A percentile compares a stretch with the other conserved stretches of the same genome.
These are phyloP conservation scores for Zootoca vivipara DNA, from an alignment of 2,113 vertebrate genomes.

Conservation along the genomic window DNA sequence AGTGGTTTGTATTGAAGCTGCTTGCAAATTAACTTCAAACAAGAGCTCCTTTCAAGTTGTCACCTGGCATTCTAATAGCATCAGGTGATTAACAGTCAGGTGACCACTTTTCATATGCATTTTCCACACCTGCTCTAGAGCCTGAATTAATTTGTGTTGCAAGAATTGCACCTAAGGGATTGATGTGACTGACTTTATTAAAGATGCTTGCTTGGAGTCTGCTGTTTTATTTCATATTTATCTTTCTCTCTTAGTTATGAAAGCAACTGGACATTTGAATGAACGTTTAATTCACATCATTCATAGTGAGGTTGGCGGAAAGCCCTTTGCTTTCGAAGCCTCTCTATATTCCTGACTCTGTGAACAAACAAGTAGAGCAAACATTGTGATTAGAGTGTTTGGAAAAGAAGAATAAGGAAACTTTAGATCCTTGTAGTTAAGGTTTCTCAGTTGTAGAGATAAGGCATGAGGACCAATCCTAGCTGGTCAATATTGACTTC, in stretches of 20 bases:
- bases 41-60: too few species aligned
- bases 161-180: background rate
- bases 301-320: background rate
- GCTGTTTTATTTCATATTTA: background rate
- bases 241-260: background rate
- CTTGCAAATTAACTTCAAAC: too few species aligned
- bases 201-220: background rate
- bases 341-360: background rate
- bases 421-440: background rate
- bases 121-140: background rate
- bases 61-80: too few species aligned
- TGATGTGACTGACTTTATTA: background rate
- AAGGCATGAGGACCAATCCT: background rate
- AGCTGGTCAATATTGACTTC: conserved; percentile 11
- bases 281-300: background rate
- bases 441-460: background rate
- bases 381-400: background rate
- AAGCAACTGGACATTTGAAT: background rate
- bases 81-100: too few species aligned
- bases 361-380: background rate
- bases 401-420: background rate
- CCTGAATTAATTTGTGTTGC: background rate
- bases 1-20: too few species aligned
- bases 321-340: conserved; percentile 11
- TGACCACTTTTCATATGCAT: too few species aligned